Evolutionary conservation across 2,797 vertebrate species (phyloP), one percentile per base, ranked within the genome.

Genomic region (Microctenopoma steveboyesi): DNA sequence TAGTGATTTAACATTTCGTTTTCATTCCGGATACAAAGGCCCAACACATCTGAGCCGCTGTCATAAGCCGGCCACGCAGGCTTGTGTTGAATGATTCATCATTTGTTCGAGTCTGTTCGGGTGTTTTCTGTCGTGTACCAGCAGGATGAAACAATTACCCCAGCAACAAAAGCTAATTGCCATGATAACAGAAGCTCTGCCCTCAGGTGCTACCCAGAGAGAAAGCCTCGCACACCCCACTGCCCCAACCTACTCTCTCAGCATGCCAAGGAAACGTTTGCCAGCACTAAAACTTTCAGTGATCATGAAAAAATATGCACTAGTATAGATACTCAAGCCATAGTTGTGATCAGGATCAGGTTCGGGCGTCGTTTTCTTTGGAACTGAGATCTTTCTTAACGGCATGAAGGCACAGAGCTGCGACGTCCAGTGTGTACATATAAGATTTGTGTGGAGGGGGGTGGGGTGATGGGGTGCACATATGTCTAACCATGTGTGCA

Each of bases 401-500:
- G 83, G 72, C 83, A 71, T 61, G 50, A 53, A 69, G 56, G 75
- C 55, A 78, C 57, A 52, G 48, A 64, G 51, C 22, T 35, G 13
- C n/a, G 39, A 61, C 66, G 39, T 53, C 64, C 18, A 52, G 37
- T 53, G 68, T 82, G 70, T 71, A 69, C 69, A 61, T 64, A 60
- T 49, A 65, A 81, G 72, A 81, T 83, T 82, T 86, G 73, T 43
- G 54, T 74, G 62, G 43, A 62, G 61, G 57, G 49, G 55, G 58
- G 4, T 14, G 45, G 64, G 46, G 27, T 46, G 67, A 15, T 61
- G 42, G 45, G 51, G 47, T 72, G 63, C 64, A 52, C 83, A 85
- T 92, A 84, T 89, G 83, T 86, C 68, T 69, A 60, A 79, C 73
- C 87, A 86, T 88, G 86, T 91, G 86, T 83, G 76, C 81, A 25